Evolutionary conservation across 2,797 vertebrate genomes (phyloP).

Genomic region (Squalus acanthias): DNA sequence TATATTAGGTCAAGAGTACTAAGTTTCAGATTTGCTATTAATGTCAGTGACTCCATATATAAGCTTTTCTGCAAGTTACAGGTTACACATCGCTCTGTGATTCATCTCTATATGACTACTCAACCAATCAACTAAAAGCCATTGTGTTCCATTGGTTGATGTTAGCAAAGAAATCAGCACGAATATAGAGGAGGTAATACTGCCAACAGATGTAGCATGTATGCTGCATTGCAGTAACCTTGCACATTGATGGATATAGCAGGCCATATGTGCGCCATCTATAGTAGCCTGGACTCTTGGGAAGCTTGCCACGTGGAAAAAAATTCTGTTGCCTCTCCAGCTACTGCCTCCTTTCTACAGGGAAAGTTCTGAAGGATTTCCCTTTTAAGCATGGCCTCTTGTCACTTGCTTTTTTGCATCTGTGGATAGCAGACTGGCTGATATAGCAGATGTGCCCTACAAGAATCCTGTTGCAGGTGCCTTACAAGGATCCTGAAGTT

Average conservation of each 20-base stretch:
- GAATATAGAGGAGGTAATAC: background rate
- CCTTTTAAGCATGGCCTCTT: background rate
- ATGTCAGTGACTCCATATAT: background rate
- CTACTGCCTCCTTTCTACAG: background rate
- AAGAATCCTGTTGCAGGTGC: background rate
- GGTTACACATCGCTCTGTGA: background rate
- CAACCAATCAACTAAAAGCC: background rate
- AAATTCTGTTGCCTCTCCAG: background rate
- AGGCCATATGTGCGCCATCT: background rate
- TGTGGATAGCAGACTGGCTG: background rate
- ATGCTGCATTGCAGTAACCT: background rate
- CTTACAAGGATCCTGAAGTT: too few relatives aligned
- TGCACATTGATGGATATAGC: background rate
- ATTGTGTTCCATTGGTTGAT: background rate
- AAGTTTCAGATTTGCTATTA: background rate
- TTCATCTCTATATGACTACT: background rate
- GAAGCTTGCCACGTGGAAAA: background rate
- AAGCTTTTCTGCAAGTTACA: background rate
- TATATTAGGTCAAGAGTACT: background rate
- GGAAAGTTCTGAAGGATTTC: background rate
- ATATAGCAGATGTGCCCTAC: background rate
- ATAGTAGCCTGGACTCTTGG: background rate
- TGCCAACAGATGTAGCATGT: background rate
- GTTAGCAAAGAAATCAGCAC: background rate
- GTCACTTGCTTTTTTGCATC: background rate